Base-by-base conservation (phyloP, 2,797 vertebrate species). In the Strix occidentalis region DNA sequence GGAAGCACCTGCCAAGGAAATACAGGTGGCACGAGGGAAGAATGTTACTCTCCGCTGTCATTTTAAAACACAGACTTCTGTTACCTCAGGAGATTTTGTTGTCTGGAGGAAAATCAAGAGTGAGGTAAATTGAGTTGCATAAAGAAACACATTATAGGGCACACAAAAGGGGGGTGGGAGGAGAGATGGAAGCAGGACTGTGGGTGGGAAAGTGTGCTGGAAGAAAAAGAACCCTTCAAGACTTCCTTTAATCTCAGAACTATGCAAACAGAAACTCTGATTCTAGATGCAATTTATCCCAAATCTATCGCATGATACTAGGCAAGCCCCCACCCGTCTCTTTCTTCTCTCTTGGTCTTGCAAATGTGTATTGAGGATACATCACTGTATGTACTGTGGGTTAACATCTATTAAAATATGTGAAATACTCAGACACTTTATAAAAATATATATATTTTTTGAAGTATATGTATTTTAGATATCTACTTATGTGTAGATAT, bases 31-130 rank as follows among this genome's bases (percentile, higher is more conserved):
- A 26, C 84, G 61, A 93, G 98, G 97, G 15, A 39, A 20, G 1
- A 76, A 94, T 0, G 88, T 29, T 24, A 97, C 86, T 11, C 96
- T 98, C 6, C 90, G 7, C 3, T 98, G 98, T 26, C 35, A 57
- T 33, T 98, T 98, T 37, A n/a, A 31, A 19, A 96, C 96, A 0
- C 2, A 12, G 0, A 0, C 2, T 13, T 0, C 0, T 0, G 0
- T 13, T 20, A 3, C 5, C 4, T 0, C 2, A 0, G 72, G 58
- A 28, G 79, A 95, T 12, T 1, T 81, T 23, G 39, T 91, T 16
- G 43, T 74, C 33, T 98, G 98, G 98, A 87, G 2, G 39, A 97
- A 97, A 96, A 12, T 76, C 75, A 11, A 43, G 6, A 51, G 5
- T 1, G 41, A 9, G 96, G 98, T 98, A 96, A 84, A 70, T 28